A percentile compares a stretch with the other conserved stretches of the same genome.
phyloP scores from a whole-genome alignment of 1,140 invertebrate species.

The Drosophila pachea region DNA sequence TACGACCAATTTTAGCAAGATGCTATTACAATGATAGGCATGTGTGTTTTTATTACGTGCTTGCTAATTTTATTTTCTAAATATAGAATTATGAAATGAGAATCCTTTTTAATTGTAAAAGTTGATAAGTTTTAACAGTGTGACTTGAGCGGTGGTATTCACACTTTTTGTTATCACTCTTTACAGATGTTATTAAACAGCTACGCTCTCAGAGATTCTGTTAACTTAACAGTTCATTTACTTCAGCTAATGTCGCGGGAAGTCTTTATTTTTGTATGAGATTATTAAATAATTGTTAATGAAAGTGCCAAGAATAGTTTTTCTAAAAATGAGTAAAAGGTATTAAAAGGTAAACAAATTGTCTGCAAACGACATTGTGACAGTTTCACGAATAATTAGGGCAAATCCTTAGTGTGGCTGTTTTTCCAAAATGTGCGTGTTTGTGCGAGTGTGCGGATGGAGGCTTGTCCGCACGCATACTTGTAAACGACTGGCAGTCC shows the following conservation, averaged over 20 bases:
- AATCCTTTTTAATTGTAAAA: background rate
- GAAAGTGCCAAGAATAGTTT: background rate
- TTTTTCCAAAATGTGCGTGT: constrained; percentile 34
- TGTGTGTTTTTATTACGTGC: background rate
- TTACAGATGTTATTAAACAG: constrained; percentile 1
- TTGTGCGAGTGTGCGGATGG: constrained; percentile 30
- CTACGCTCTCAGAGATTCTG: constrained; percentile 9
- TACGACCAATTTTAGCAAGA: background rate
- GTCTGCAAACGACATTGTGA: constrained; percentile 31
- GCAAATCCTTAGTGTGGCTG: constrained; percentile 29
- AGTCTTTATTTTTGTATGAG: constrained; percentile 31
- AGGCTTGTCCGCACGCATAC: constrained; percentile 49
- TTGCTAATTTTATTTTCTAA: no score
- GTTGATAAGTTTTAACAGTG: background rate
- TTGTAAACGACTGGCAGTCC: constrained; percentile 29
- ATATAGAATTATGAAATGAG: no score
- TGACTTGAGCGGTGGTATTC: background rate
- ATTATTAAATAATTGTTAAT: background rate
- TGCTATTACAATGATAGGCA: background rate
- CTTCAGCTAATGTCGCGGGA: constrained; percentile 15
- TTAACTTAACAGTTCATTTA: constrained; percentile 6
- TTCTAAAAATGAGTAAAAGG: background rate
- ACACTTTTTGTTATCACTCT: constrained; percentile 8
- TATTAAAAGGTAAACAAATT: constrained; percentile 20
- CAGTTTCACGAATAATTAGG: constrained; percentile 46